These are phyloP conservation scores for Tetramorium bicarinatum DNA, from an alignment of 2,888 invertebrate species.

Conservation along the genomic window DNA sequence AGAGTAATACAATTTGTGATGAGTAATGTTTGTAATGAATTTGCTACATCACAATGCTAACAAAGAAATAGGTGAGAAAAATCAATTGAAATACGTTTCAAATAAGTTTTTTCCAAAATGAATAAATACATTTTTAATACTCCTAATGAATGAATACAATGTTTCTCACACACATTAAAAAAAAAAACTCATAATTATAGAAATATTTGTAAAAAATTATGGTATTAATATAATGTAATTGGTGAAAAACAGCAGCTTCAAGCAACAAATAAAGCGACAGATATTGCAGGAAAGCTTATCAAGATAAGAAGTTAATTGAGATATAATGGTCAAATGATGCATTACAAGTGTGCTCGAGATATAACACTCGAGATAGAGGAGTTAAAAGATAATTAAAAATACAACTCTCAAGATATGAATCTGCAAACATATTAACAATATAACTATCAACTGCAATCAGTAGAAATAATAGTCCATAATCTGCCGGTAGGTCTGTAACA, in stretches of 20 bases:
- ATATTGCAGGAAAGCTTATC: not conserved
- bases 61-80: not conserved
- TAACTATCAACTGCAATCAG: not conserved
- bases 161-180: not conserved
- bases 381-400: not conserved
- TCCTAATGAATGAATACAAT: not conserved
- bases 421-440: not conserved
- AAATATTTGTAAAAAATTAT: not conserved
- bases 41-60: not conserved
- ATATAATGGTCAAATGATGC: conserved; percentile 18
- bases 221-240: not conserved
- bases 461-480: not conserved
- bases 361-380: conserved; percentile 29
- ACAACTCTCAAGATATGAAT: conserved; percentile 26
- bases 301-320: conserved; percentile 1
- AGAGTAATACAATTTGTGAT: not conserved
- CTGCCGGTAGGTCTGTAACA: not conserved
- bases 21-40: not conserved
- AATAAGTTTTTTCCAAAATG: not conserved
- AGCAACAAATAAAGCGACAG: not conserved
- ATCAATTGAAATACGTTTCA: not conserved
- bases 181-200: not conserved
- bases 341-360: not conserved
- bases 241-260: not conserved
- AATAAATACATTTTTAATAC: conserved; percentile 4